Evolutionary conservation across 2,888 invertebrate species (phyloP).

Genomic region (Scaeva pyrastri): DNA sequence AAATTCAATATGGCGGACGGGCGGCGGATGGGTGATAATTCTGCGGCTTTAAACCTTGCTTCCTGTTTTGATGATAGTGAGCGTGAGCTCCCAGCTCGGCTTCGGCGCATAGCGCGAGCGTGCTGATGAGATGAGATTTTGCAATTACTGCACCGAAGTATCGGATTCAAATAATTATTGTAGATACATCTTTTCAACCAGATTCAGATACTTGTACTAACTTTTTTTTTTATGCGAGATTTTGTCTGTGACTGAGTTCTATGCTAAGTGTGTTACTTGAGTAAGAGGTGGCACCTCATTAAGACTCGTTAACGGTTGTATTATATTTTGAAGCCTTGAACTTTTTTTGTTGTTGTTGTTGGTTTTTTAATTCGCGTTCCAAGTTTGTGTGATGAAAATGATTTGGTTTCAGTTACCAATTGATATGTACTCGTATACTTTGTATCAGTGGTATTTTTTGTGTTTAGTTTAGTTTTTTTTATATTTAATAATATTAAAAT

Average conservation of each 20-base stretch:
- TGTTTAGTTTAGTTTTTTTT: not conserved
- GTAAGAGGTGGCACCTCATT: conserved; percentile 52
- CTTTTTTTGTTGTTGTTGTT: conserved; percentile 29
- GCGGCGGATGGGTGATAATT: conserved; percentile 2
- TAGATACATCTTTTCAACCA: conserved; percentile 17
- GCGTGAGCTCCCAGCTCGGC: conserved; percentile 41
- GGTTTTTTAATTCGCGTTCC: conserved; percentile 3
- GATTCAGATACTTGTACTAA: not conserved
- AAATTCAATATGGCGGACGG: conserved; percentile 47
- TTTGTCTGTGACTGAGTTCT: conserved; percentile 18
- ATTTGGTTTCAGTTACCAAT: conserved; percentile 26
- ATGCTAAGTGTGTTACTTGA: conserved; percentile 6
- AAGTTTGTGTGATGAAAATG: conserved; percentile 16
- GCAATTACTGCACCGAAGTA: conserved; percentile 17
- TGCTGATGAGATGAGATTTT: conserved; percentile 5
- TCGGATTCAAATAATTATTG: conserved; percentile 23
- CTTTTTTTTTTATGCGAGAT: not conserved
- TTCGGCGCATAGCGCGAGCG: not conserved
- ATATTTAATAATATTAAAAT: conserved; percentile 23
- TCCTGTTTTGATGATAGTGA: conserved; percentile 62
- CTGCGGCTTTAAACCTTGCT: conserved; percentile 36
- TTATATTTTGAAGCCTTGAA: conserved; percentile 62
- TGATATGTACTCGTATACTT: not conserved
- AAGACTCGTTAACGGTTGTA: conserved; percentile 44
- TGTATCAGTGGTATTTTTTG: conserved; percentile 4